Conservation (phyloP, 2,797 vertebrate species). For the Acipenser transmontanus region DNA sequence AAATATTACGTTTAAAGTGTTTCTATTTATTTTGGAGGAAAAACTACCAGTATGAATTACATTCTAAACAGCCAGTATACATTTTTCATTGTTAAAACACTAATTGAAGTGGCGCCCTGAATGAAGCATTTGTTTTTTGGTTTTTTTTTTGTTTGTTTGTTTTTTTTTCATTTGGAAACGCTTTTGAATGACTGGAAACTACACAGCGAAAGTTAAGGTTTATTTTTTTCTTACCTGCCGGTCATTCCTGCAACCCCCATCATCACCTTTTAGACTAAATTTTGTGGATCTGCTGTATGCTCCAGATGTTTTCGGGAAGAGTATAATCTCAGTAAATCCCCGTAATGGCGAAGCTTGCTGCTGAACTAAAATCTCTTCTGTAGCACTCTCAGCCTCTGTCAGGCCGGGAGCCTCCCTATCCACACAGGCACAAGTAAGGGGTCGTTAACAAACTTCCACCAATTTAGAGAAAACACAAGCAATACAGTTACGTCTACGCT, state of each 20-base stretch:
- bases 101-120: too few relatives aligned
- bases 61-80: too few relatives aligned
- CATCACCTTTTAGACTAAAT: constrained; percentile 47
- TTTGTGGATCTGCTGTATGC: constrained; percentile 15
- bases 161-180: not conserved
- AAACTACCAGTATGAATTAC: too few relatives aligned
- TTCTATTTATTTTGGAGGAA: too few relatives aligned
- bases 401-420: constrained; percentile 7
- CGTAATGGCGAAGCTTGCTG: constrained; percentile 34
- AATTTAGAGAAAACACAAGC: too few relatives aligned
- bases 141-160: too few relatives aligned
- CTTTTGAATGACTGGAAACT: not conserved
- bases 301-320: constrained; percentile 6
- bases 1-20: too few relatives aligned
- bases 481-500: too few relatives aligned
- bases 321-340: not conserved
- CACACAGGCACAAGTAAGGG: not conserved
- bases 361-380: not conserved
- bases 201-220: not conserved
- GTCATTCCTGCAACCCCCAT: constrained; percentile 61
- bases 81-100: too few relatives aligned
- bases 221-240: constrained; percentile 60
- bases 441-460: constrained; percentile 5
- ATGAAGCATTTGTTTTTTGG: too few relatives aligned
- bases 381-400: not conserved